phyloP scores from a whole-genome alignment of 1,140 invertebrate genomes.

The Dermatophagoides farinae region DNA sequence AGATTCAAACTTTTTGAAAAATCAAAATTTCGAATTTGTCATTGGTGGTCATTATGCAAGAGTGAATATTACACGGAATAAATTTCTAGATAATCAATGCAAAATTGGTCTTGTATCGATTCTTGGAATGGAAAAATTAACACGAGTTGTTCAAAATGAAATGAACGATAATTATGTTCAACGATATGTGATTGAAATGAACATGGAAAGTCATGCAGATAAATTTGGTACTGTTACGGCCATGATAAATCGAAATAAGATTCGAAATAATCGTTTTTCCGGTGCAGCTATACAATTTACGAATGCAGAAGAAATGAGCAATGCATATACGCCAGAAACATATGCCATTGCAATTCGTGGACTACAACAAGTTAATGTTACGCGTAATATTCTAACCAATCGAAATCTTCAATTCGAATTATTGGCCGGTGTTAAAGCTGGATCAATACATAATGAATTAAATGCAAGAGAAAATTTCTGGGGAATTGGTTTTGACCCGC shows the following conservation, averaged over 20 bases:
- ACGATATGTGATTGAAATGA: constrained; percentile 63
- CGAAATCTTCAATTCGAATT: constrained; percentile 61
- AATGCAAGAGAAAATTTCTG: constrained; percentile 90
- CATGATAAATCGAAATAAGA: constrained; percentile 18
- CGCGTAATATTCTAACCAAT: constrained; percentile 80
- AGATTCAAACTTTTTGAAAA: constrained; percentile 65
- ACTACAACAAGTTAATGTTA: constrained; percentile 75
- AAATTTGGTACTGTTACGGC: constrained; percentile 38
- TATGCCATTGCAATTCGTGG: constrained; percentile 79
- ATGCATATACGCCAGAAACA: constrained; percentile 31
- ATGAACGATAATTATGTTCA: constrained; percentile 59
- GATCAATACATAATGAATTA: constrained; percentile 61
- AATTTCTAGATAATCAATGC: constrained; percentile 65
- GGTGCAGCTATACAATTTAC: not conserved
- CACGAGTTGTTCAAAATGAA: constrained; percentile 46
- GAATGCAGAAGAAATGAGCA: constrained; percentile 13
- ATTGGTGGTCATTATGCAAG: constrained; percentile 75
- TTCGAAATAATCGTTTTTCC: constrained; percentile 15
- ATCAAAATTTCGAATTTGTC: constrained; percentile 58
- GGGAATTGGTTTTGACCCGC: constrained; percentile 42
- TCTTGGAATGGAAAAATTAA: constrained; percentile 87
- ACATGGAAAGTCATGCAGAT: constrained; percentile 74
- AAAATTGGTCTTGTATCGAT: constrained; percentile 56
- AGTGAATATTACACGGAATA: constrained; percentile 51
- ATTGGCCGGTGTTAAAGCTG: constrained; percentile 69